These are phyloP conservation scores for Eulemur albifrons DNA, from an alignment of 2,797 vertebrate genomes.

Conservation along the genomic window DNA sequence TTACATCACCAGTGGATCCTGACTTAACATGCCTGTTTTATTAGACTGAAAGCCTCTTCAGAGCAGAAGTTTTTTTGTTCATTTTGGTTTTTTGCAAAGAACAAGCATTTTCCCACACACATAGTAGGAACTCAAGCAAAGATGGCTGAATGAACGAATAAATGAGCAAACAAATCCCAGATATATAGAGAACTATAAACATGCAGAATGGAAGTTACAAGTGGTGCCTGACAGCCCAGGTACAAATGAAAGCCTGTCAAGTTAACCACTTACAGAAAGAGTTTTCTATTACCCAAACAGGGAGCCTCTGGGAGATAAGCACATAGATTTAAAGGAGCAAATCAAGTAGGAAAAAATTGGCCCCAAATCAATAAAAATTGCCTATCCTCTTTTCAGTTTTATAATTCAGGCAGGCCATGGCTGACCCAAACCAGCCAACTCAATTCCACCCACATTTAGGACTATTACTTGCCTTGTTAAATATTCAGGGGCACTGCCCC, in stretches of 20 bases:
- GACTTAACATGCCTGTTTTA: neutral
- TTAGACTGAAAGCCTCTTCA: neutral
- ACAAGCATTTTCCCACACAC: neutral
- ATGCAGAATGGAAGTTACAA: neutral
- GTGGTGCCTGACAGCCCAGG: neutral
- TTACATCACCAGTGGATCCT: neutral
- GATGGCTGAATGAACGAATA: neutral
- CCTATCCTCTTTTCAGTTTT: neutral
- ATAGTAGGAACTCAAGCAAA: neutral
- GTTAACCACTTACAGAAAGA: constrained; percentile 42
- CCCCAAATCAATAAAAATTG: constrained; percentile 36
- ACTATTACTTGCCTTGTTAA: constrained; percentile 47
- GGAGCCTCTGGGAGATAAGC: neutral
- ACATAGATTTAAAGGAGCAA: constrained; percentile 53
- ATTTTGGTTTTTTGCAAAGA: neutral
- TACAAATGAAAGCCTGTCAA: constrained; percentile 27
- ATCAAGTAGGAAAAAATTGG: constrained; percentile 45
- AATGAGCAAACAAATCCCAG: neutral
- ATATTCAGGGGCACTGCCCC: neutral
- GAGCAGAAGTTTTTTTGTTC: neutral
- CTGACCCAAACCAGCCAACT: neutral
- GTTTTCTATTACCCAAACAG: constrained; percentile 52
- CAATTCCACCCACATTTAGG: neutral
- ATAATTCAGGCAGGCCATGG: neutral
- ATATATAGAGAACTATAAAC: neutral